phyloP scores from a whole-genome alignment of 2,888 invertebrate species.

The Troides aeacus region DNA sequence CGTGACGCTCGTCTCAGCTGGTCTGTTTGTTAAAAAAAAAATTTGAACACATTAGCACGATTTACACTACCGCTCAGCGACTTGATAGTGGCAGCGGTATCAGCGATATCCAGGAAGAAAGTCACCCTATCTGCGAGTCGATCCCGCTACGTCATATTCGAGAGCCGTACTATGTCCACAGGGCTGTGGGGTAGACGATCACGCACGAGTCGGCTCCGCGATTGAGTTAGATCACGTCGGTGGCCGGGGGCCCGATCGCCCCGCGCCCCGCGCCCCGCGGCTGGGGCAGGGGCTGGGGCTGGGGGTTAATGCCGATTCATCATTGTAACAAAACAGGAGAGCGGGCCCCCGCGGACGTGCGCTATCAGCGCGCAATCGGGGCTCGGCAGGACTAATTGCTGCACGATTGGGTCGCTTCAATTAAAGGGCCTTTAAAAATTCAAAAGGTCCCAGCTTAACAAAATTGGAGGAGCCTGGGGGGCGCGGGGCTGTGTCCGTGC shows the following conservation, averaged over 20 bases:
- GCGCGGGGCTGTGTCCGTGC: background rate
- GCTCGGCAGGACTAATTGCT: slow-evolving; percentile 27
- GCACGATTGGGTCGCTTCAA: slow-evolving; percentile 24
- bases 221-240: slow-evolving; percentile 5
- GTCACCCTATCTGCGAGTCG: too few species aligned
- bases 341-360: slow-evolving; percentile 33
- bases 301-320: slow-evolving; percentile 29
- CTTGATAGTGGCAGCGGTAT: too few species aligned
- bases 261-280: background rate
- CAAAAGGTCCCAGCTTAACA: slow-evolving; percentile 28
- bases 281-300: too few species aligned
- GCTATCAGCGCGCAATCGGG: slow-evolving; percentile 34
- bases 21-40: too few species aligned
- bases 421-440: slow-evolving; percentile 40
- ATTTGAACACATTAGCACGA: too few species aligned
- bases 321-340: slow-evolving; percentile 37
- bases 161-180: too few species aligned
- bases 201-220: background rate
- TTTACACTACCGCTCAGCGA: too few species aligned
- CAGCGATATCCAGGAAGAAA: too few species aligned
- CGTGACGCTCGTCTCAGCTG: too few species aligned
- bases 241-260: background rate
- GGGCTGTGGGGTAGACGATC: too few species aligned
- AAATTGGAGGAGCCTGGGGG: slow-evolving; percentile 17
- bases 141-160: too few species aligned